Conservation (phyloP, 2,113 vertebrate genomes). For the Dasyornis broadbenti region DNA sequence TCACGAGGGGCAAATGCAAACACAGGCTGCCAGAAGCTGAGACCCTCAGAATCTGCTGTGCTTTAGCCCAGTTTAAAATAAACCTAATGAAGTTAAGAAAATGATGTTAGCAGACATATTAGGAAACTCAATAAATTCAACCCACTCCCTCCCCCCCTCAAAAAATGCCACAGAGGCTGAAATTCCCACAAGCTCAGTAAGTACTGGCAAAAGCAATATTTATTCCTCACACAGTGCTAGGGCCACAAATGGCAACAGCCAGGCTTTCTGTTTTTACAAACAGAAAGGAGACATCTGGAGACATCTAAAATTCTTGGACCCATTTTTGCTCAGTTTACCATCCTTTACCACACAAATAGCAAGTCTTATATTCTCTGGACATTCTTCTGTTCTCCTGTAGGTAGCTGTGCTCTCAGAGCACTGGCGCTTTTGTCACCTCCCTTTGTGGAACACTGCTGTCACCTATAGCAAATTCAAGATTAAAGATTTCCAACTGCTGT, state of each 20-base stretch:
- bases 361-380: neutral
- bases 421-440: neutral
- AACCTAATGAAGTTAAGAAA: neutral
- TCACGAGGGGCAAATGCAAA: neutral
- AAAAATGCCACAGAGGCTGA: neutral
- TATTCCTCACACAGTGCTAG: neutral
- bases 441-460: neutral
- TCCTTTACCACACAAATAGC: neutral
- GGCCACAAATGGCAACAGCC: neutral
- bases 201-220: neutral
- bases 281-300: no score
- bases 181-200: neutral
- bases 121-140: neutral
- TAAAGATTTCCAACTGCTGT: neutral
- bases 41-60: neutral
- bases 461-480: neutral
- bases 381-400: neutral
- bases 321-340: neutral
- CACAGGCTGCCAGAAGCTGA: neutral
- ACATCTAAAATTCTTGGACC: neutral
- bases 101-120: neutral
- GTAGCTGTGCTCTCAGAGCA: neutral
- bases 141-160: accelerated
- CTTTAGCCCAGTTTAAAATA: neutral
- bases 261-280: neutral